Base-by-base conservation (phyloP, 2,113 vertebrate genomes). In the Daboia siamensis region DNA sequence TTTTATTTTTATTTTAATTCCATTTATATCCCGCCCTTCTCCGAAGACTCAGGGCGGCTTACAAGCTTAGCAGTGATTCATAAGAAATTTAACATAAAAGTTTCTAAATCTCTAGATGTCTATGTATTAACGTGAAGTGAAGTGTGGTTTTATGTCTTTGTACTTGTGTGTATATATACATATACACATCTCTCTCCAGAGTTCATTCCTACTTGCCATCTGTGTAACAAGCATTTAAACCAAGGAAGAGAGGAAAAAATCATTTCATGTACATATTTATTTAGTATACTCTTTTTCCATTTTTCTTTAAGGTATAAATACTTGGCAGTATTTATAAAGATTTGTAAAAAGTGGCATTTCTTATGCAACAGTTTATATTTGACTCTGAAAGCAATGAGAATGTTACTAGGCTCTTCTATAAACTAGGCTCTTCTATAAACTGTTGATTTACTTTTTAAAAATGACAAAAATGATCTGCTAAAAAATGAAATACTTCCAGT, bases 291-390 rank as follows among this genome's bases (percentile, higher is more conserved):
- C 8, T 74, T 10, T 88, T 91, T 88, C 46, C 59, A 92, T 91
- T 46, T 54, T n/a, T 15, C 57, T 92, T 94, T 90, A 88, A 90
- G 54, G n/a, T 80, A 51, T 80, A 55, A 13, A 33, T 56, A 54
- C 33, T 15, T 13, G 11, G 2, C 29, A 87, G 29, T 51, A 17
- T 33, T n/a, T n/a, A 80, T 7, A 44, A 33, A 80, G 39, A 80
- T 44, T 44, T 44, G 74, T 85, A 56, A 24, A 90, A 44, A 84
- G 23, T 90, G 5, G 23, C n/a, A 64, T 3, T 90, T 90, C 10
- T 80, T 10, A 20, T 17, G 44, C 3, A 54, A 88, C 21, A 88
- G 7, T 33, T 39, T 90, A 54, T 54, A 39, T 13, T 54, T 54
- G 39, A 46, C 12, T 85, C 5, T 55, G 80, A 20, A 26, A 90